These are phyloP conservation scores for Xiphophorus birchmanni DNA, from an alignment of 2,797 vertebrate genomes.

Conservation along the genomic window DNA sequence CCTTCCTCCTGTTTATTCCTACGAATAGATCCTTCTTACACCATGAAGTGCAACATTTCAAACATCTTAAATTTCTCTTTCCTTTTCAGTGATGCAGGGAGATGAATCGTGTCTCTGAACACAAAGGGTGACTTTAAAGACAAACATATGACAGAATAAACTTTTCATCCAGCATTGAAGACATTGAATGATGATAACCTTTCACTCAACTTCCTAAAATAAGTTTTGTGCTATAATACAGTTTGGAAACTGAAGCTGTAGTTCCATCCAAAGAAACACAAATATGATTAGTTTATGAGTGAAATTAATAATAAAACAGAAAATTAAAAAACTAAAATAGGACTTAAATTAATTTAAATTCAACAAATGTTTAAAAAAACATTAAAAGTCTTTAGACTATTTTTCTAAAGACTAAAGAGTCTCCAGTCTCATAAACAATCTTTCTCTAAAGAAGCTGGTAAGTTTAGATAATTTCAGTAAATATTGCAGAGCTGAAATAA, in stretches of 20 bases:
- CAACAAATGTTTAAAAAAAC: not conserved
- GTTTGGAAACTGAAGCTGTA: not conserved
- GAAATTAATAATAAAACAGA: not conserved
- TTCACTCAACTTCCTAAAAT: not conserved
- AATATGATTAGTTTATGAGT: not conserved
- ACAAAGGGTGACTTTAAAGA: conserved; percentile 1
- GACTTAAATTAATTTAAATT: not conserved
- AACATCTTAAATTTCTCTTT: not conserved
- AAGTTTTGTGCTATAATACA: not conserved
- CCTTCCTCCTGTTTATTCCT: not conserved
- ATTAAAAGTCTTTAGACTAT: not conserved
- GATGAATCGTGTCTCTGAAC: not conserved
- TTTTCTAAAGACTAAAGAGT: not conserved
- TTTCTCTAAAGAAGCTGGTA: not conserved
- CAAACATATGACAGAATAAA: not conserved
- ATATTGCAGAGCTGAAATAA: not conserved
- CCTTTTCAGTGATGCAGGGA: not conserved
- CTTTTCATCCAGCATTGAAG: not conserved
- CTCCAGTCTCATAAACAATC: not conserved
- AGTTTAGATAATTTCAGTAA: not conserved
- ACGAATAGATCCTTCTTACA: not conserved
- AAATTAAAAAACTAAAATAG: not conserved
- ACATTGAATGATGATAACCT: not conserved
- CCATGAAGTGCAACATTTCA: not conserved
- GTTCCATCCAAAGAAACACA: not conserved